Evolutionary conservation across 1,140 invertebrate genomes (phyloP), one percentile per base, ranked within the genome.

Genomic region (Trypoxylus dichotomus): DNA sequence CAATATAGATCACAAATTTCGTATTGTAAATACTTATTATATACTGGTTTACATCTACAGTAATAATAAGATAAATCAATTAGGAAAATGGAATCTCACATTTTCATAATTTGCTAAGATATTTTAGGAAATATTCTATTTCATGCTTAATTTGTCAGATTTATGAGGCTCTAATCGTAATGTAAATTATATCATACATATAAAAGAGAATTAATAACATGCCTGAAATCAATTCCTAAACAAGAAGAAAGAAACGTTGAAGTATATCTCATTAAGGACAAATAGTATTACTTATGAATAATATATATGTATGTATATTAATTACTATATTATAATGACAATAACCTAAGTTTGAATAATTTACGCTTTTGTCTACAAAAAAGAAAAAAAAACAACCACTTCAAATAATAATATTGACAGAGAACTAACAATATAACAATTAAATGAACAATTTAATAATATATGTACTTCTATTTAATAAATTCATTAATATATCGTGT

Each of bases 331-430:
- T 68, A 68, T 68, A 24, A 24, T 24, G 27, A 68, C 10, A 68
- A 24, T 68, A 68, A 68, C 27, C 60, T 68, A 68, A 68, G 24
- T 68, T 68, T 68, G 21, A 68, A 68, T 68, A 68, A 68, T 68
- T 68, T 68, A 68, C 60, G 21, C n/a, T 54, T 68, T 68, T 29
- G 60, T 68, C 60, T 68, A 68, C 21, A 68, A 27, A 68, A 68
- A 58, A 29, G 21, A 68, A 68, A 68, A 68, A 68, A 68, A 68
- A 68, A 68, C 60, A 68, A 68, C 60, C 60, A 68, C 60, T 68
- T 68, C 27, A 68, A 68, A 68, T 68, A 68, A 68, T 68, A 68
- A 29, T 68, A 68, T 68, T 68, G 60, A 68, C 60, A 68, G 15
- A 54, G 60, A 7, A 68, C 60, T 68, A 68, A 68, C 60, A 68